These are phyloP conservation scores for Myiagra hebetior DNA, from an alignment of 2,113 vertebrate genomes.

Conservation along the genomic window DNA sequence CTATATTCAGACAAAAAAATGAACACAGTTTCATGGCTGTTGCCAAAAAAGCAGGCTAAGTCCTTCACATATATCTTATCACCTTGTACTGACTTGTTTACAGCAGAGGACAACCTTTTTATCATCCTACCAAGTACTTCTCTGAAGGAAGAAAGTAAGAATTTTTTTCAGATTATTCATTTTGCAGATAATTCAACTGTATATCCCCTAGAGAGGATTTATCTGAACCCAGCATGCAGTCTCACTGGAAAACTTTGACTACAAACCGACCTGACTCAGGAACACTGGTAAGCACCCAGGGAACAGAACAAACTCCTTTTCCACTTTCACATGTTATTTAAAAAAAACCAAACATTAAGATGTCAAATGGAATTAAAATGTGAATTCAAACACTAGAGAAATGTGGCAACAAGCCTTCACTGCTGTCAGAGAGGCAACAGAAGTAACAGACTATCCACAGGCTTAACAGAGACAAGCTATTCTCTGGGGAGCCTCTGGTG, in stretches of 20 bases:
- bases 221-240: neutral
- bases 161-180: neutral
- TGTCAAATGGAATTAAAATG: neutral
- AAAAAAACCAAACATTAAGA: neutral
- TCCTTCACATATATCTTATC: rapidly evolving
- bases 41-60: neutral
- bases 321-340: rapidly evolving
- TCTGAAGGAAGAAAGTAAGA: neutral
- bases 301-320: neutral
- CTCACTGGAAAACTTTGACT: neutral
- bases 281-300: neutral
- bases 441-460: neutral
- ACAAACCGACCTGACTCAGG: neutral
- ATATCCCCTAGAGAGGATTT: neutral
- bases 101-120: neutral
- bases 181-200: neutral
- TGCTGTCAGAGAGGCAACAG: neutral
- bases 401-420: neutral
- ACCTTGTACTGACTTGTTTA: neutral
- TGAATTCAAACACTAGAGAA: neutral
- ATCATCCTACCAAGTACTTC: neutral
- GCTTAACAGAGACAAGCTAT: neutral
- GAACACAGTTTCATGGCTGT: neutral
- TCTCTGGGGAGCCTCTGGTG: neutral
- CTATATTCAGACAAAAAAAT: neutral